Evolutionary conservation across 2,888 invertebrate genomes (phyloP).

Genomic region (Urechis unicinctus): DNA sequence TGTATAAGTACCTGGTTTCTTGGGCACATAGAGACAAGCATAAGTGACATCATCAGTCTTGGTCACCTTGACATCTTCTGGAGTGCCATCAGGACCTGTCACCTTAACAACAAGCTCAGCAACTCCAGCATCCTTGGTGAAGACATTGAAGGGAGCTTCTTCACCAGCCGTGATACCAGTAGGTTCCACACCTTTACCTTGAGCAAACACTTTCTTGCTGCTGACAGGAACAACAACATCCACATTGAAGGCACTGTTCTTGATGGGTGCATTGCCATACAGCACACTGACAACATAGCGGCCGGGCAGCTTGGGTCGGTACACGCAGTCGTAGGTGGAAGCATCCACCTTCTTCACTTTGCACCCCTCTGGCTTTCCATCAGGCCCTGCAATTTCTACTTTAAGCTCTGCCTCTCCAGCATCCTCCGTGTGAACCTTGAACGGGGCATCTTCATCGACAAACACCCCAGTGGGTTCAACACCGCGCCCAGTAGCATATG

Average conservation of each 20-base stretch:
- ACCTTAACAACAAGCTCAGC: slow-evolving; percentile 67
- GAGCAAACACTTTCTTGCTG: slow-evolving; percentile 70
- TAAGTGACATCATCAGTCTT: slow-evolving; percentile 46
- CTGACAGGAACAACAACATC: slow-evolving; percentile 63
- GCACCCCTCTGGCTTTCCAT: slow-evolving; percentile 64
- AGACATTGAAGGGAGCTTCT: slow-evolving; percentile 71
- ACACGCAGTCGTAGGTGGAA: slow-evolving; percentile 64
- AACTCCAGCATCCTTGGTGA: slow-evolving; percentile 72
- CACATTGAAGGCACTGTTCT: slow-evolving; percentile 69
- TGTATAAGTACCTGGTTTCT: slow-evolving; percentile 66
- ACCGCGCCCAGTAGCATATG: slow-evolving; percentile 66
- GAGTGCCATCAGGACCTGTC: slow-evolving; percentile 68
- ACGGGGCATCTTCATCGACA: slow-evolving; percentile 73
- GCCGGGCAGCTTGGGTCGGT: slow-evolving; percentile 70
- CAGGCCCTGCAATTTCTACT: slow-evolving; percentile 69
- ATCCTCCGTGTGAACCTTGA: slow-evolving; percentile 71
- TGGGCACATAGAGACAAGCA: slow-evolving; percentile 57
- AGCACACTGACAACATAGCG: slow-evolving; percentile 72
- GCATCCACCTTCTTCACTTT: slow-evolving; percentile 59
- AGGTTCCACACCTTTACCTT: slow-evolving; percentile 73
- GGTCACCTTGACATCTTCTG: slow-evolving; percentile 60
- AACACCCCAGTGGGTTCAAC: slow-evolving; percentile 73
- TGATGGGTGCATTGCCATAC: slow-evolving; percentile 72
- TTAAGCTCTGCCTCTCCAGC: slow-evolving; percentile 69
- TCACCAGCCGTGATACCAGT: slow-evolving; percentile 75